Percentiles rank a stretch among this genome's conserved stretches.
phyloP scores from a whole-genome alignment of 1,140 invertebrate species.

The Ruditapes philippinarum region DNA sequence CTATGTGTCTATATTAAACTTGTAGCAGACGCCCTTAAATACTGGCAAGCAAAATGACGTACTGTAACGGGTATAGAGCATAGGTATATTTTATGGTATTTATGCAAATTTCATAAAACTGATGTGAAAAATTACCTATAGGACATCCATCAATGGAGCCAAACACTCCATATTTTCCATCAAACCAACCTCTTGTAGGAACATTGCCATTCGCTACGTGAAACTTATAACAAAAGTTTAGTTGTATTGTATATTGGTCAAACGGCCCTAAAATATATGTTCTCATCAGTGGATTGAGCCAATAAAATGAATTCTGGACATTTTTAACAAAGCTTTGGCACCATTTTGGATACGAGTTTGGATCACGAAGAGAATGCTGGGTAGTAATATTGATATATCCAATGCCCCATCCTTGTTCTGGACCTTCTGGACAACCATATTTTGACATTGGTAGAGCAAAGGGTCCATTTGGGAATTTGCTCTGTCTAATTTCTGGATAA shows the following conservation, averaged over 20 bases:
- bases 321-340: background rate
- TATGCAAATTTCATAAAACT: no score
- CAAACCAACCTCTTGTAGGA: no score
- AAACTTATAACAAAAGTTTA: background rate
- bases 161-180: background rate
- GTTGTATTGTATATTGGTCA: background rate
- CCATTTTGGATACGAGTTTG: background rate
- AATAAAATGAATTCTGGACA: background rate
- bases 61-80: no score
- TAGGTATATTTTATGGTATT: no score
- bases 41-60: no score
- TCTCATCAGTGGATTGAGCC: background rate
- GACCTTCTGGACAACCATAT: background rate
- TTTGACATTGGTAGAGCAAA: background rate
- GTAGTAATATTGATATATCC: background rate
- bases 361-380: background rate
- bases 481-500: background rate
- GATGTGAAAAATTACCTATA: background rate
- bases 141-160: background rate
- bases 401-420: background rate
- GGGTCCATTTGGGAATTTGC: background rate
- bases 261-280: background rate
- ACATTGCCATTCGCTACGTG: background rate
- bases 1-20: no score
- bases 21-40: no score